Evolutionary conservation across 2,797 vertebrate genomes (phyloP).

Genomic region (Manis pentadactyla): DNA sequence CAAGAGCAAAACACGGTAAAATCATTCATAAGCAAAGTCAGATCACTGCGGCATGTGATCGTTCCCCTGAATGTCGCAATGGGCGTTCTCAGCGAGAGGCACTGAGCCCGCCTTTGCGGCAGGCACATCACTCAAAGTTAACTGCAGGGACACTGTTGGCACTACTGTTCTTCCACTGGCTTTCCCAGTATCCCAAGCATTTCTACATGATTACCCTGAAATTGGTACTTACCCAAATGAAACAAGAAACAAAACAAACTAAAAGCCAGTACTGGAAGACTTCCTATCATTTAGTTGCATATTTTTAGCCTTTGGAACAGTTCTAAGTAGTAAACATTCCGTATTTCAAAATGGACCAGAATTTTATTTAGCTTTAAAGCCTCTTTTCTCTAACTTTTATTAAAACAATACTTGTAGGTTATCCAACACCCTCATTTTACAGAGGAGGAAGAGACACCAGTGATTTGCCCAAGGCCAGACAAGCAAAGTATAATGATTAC

Average conservation of each 20-base stretch:
- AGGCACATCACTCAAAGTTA: background rate
- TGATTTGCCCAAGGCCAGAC: background rate
- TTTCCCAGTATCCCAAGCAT: background rate
- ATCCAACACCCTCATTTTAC: background rate
- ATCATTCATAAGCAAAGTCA: background rate
- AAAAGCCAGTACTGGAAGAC: background rate
- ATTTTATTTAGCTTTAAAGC: background rate
- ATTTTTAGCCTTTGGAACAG: background rate
- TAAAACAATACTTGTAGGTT: background rate
- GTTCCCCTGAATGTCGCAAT: background rate
- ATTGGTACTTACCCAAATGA: background rate
- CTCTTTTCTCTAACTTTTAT: background rate
- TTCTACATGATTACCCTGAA: background rate
- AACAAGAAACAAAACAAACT: background rate
- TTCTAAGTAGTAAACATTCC: background rate
- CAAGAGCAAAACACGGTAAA: slow-evolving; percentile 52
- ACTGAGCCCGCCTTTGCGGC: background rate
- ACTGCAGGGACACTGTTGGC: background rate
- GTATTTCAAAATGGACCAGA: background rate
- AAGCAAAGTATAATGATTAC: background rate
- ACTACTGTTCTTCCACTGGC: background rate
- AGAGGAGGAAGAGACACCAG: background rate
- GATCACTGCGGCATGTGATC: background rate
- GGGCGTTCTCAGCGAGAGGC: background rate
- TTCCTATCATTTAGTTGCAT: background rate